Conservation (phyloP, 2,888 invertebrate species). For the Drosophila eohydei region DNA sequence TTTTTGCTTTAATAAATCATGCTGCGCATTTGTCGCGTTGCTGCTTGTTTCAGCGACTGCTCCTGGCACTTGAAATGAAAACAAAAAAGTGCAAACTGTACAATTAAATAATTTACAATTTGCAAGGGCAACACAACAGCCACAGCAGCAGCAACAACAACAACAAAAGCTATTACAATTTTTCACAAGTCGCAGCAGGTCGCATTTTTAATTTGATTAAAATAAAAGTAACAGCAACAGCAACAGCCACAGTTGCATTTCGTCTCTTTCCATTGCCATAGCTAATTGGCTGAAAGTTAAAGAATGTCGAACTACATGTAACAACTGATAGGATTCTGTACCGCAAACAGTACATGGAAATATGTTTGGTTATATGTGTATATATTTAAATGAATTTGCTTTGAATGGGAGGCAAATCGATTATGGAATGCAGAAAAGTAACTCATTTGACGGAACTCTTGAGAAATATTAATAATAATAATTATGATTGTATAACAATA, state of each 20-base stretch:
- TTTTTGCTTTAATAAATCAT: constrained; percentile 61
- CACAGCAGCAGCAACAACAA: background rate
- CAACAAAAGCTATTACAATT: constrained; percentile 39
- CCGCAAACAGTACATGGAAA: background rate
- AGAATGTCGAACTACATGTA: background rate
- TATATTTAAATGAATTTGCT: background rate
- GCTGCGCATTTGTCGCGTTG: constrained; percentile 64
- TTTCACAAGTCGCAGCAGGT: constrained; percentile 61
- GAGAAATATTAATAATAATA: background rate
- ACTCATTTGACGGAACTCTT: background rate
- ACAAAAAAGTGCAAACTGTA: constrained; percentile 57
- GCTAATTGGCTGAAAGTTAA: constrained; percentile 8
- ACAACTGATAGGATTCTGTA: too few species aligned
- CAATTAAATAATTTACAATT: constrained; percentile 73
- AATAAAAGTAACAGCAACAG: constrained; percentile 35
- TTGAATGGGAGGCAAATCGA: background rate
- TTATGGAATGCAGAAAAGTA: background rate
- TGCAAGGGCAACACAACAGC: constrained; percentile 37
- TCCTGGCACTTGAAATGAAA: constrained; percentile 61
- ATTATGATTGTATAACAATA: too few species aligned
- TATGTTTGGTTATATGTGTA: background rate
- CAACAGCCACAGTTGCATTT: background rate
- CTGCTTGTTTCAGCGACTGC: constrained; percentile 28
- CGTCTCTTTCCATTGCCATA: background rate
- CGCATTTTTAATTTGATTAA: constrained; percentile 75